phyloP scores from a whole-genome alignment of 2,888 invertebrate species.

The Cataglyphis albicans region DNA sequence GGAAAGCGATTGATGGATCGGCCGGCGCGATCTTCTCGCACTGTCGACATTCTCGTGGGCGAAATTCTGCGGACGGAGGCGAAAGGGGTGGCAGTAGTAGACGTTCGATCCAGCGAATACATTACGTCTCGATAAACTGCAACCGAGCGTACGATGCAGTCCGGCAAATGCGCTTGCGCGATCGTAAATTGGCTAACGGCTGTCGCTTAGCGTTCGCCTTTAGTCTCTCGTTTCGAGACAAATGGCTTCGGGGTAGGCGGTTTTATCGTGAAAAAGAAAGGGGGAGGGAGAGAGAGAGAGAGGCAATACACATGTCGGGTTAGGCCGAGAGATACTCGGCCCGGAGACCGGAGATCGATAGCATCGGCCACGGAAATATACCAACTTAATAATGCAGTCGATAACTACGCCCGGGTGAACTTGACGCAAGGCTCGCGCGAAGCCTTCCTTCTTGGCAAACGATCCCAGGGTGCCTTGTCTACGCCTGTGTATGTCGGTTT shows the following conservation, averaged over 20 bases:
- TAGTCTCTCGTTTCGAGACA: conserved; percentile 73
- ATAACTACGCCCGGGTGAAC: conserved; percentile 70
- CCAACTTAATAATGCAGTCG: conserved; percentile 78
- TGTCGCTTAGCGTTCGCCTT: conserved; percentile 76
- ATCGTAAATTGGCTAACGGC: conserved; percentile 77
- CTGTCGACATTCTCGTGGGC: conserved; percentile 50
- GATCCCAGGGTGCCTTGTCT: conserved; percentile 8
- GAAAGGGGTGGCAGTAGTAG: conserved; percentile 57
- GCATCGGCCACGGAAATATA: conserved; percentile 78
- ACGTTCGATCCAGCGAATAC: conserved; percentile 57
- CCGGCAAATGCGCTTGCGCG: conserved; percentile 69
- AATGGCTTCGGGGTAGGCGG: conserved; percentile 63
- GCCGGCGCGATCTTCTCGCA: conserved; percentile 48
- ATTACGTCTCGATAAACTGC: conserved; percentile 64
- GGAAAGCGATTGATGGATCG: not conserved
- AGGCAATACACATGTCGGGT: conserved; percentile 40
- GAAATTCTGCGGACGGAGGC: conserved; percentile 56
- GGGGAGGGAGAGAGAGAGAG: not conserved
- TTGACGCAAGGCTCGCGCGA: conserved; percentile 44
- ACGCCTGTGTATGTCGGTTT: not conserved
- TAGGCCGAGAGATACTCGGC: conserved; percentile 66
- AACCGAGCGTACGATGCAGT: conserved; percentile 62
- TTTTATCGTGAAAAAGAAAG: conserved; percentile 43
- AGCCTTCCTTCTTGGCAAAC: conserved; percentile 27
- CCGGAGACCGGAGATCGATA: conserved; percentile 74